Evolutionary conservation across 1,140 invertebrate genomes (phyloP), one percentile per base, ranked within the genome.

Genomic region (Drosophila simulans): DNA sequence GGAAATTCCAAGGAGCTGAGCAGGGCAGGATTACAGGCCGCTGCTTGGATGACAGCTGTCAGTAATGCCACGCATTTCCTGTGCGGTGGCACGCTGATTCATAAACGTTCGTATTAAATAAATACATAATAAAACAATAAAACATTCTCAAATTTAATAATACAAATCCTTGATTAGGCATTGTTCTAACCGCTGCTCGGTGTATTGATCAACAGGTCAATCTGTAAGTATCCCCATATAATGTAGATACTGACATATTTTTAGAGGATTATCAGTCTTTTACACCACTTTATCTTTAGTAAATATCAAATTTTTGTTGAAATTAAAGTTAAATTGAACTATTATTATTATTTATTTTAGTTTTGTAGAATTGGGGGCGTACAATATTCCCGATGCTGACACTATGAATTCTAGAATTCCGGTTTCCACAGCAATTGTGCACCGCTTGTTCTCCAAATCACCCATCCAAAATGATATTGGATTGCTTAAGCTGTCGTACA

Each of bases 161-260:
- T 17, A 57, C n/a, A 8, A 31, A n/a, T 15, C 5, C 10, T 13
- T 13, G 22, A 17, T 4, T 11, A 63, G 60, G n/a, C n/a, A 45
- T 45, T 17, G 60, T 57, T 4, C 22, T 63, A n/a, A 63, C 60
- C 4, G 53, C 60, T 4, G 60, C 60, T 34, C 60, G 43, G 25
- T 63, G 52, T n/a, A 25, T 58, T 5, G 17, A 10, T 0, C 0
- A 0, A 2, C 22, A 25, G 15, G 5, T 1, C 0, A 5, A 12
- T 0, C 20, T 63, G 60, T 63, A 10, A 63, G 53, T 45, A 45
- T 45, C 27, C 27, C 5, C 27, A 27, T 5, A 27, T 27, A 5
- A 7, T 7, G 27, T 27, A 27, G 5, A 5, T 27, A 27, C 1
- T 27, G 20, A 22, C 20, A 22, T 22, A 22, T 22, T 22, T 22